Base-by-base conservation (phyloP, 2,888 invertebrate species). In the Tanypteryx hageni region DNA sequence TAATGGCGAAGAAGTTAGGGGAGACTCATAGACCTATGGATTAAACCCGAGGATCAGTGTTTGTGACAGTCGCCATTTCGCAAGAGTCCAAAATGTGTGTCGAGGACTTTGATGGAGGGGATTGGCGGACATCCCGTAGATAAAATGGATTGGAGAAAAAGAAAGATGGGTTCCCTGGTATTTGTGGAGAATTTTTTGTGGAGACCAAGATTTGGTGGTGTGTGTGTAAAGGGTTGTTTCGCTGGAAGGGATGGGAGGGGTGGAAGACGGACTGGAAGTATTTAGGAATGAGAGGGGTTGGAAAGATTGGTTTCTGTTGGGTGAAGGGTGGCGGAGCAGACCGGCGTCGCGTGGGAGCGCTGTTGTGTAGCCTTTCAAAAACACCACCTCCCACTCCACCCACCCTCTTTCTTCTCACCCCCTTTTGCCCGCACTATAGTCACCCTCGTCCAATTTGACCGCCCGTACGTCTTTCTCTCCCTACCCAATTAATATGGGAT, bases 31-130 rank as follows among this genome's bases (percentile, higher is more conserved):
- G 86, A 86, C 59, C 86, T 31, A 16, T 31, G 31, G 86, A 86
- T 86, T 86, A 86, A 86, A 86, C 27, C 18, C 31, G 11, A 14
- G 86, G 86, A 86, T 86, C 27, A 64, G 27, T 86, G 86, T 31
- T 59, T 27, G 59, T 86, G 86, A 86, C 86, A 86, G 86, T 8
- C 13, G 86, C 86, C 31, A 86, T 86, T 86, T 86, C 68, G 86
- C 18, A 61, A 61, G 86, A 59, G 27, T 31, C 59, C 16, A 31
- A 18, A 86, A 86, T 86, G 86, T 86, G 61, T 86, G 18, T 86
- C 61, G 59, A 61, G 86, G 86, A 86, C 27, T 31, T 31, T 59
- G 61, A 31, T 31, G 22, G 86, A n/a, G 61, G 86, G 31, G 59
- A 58, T 64, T 64, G 10, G 64, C n/a, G 64, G 13, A 8, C 68